Evolutionary conservation across 2,888 invertebrate genomes (phyloP).

Genomic region (Tipula vernalis): DNA sequence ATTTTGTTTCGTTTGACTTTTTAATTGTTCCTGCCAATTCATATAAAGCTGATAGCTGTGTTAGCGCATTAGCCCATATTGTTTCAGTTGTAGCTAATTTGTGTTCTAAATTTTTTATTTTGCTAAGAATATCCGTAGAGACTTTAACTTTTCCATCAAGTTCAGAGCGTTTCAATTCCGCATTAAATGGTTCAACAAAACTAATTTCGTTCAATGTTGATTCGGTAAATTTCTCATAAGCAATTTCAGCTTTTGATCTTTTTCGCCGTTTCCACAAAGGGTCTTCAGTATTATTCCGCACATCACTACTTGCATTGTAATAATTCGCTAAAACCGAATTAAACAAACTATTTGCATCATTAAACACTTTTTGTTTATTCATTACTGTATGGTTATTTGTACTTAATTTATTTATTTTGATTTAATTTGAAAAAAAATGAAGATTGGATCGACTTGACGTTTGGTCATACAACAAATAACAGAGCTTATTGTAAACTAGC

Average conservation of each 20-base stretch:
- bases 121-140: not conserved
- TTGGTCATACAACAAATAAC: not conserved
- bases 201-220: not conserved
- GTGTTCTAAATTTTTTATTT: not conserved
- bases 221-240: not conserved
- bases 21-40: not conserved
- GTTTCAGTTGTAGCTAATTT: not conserved
- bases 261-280: not conserved
- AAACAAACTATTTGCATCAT: not conserved
- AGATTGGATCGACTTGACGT: not conserved
- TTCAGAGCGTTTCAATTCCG: not conserved
- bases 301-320: not conserved
- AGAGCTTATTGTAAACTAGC: not conserved
- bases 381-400: not conserved
- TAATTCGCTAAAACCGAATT: not conserved
- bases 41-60: not conserved
- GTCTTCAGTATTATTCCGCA: not conserved
- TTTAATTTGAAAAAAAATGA: not conserved
- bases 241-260: not conserved
- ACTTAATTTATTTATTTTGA: not conserved
- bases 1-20: not conserved
- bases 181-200: not conserved
- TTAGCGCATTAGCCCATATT: not conserved
- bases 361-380: not conserved
- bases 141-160: not conserved